phyloP scores from a whole-genome alignment of 2,113 vertebrate species.

The Nestor notabilis region DNA sequence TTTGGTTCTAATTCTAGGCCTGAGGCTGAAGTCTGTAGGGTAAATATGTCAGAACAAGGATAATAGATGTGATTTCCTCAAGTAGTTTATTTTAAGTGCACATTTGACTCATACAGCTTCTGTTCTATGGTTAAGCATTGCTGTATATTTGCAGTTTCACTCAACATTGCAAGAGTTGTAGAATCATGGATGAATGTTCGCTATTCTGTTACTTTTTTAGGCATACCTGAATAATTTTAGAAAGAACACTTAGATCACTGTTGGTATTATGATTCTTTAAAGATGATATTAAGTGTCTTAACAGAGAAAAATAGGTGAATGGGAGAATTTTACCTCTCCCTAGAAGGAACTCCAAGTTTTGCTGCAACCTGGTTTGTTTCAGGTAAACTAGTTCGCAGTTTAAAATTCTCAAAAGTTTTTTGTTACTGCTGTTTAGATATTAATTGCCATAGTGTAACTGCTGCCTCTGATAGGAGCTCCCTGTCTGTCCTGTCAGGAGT shows the following conservation, averaged over 20 bases:
- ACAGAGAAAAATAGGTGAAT: not conserved
- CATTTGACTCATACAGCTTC: not conserved
- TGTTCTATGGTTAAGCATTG: not conserved
- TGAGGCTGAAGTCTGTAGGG: not conserved
- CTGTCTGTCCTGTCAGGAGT: not conserved
- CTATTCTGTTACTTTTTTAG: not conserved
- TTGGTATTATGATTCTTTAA: not conserved
- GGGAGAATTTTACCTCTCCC: not conserved
- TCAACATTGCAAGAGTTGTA: not conserved
- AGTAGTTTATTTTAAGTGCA: not conserved
- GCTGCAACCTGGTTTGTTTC: not conserved
- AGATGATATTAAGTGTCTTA: accelerated
- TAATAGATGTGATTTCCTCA: not conserved
- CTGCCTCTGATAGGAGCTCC: not conserved
- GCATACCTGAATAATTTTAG: not conserved
- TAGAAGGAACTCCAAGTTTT: not conserved
- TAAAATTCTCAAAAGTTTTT: not conserved
- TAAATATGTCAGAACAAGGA: not conserved
- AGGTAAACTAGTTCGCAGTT: not conserved
- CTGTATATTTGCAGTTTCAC: not conserved
- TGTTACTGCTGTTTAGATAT: not conserved
- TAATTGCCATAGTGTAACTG: not conserved
- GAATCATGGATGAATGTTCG: accelerated
- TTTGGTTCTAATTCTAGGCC: not conserved
- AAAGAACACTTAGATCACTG: not conserved